These are phyloP conservation scores for Dipus sagitta DNA, from an alignment of 2,797 vertebrate species.

Conservation along the genomic window DNA sequence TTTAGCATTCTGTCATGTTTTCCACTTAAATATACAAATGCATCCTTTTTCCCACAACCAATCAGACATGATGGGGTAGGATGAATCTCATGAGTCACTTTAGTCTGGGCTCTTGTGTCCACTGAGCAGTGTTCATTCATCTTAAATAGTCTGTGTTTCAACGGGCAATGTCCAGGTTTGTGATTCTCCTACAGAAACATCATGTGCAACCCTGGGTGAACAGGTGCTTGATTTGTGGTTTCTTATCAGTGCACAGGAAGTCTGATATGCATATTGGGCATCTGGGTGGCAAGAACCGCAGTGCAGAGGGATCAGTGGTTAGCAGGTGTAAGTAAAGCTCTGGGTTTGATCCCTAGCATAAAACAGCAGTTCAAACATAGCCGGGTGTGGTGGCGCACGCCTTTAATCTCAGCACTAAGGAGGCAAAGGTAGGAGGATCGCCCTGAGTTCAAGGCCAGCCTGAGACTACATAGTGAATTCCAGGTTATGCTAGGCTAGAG, in stretches of 20 bases:
- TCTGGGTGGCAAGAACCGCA: background rate
- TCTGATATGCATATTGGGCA: rapidly evolving
- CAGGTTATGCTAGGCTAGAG: no score
- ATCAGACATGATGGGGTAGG: background rate
- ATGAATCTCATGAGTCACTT: conserved; percentile 11
- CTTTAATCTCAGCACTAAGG: no score
- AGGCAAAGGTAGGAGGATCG: no score
- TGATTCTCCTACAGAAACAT: conserved; percentile 23
- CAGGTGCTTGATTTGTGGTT: background rate
- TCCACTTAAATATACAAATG: background rate
- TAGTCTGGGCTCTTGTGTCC: background rate
- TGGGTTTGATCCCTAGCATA: background rate
- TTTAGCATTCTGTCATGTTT: conserved; percentile 18
- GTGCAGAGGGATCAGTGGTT: rapidly evolving
- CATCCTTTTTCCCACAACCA: background rate
- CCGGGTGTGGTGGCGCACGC: no score
- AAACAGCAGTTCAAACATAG: no score
- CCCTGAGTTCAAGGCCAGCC: no score
- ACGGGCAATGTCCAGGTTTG: background rate
- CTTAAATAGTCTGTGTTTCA: background rate
- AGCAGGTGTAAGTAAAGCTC: background rate
- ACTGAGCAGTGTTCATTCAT: conserved; percentile 54
- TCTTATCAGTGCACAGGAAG: conserved; percentile 52
- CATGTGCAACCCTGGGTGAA: conserved; percentile 2
- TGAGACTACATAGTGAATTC: no score